Evolutionary conservation across 2,113 vertebrate species (phyloP), one percentile per base, ranked within the genome.

Genomic region (Zosterops lateralis): DNA sequence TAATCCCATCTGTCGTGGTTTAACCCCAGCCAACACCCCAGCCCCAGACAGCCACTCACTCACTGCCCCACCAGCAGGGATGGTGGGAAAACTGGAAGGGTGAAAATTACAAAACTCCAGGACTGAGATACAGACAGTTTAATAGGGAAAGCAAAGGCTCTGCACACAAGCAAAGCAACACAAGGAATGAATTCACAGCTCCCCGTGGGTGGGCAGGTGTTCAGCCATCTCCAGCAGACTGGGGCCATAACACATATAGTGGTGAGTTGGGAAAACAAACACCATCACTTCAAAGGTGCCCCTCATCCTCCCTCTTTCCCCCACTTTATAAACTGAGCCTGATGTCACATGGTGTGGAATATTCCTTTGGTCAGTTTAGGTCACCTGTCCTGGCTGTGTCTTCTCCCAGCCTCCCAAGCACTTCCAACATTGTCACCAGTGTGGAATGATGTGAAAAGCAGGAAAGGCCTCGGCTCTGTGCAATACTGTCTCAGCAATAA

Each of bases 381-480:
- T 48, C 17, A 40, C 21, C 64, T 48, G 28, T 48, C 6, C 26
- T 10, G 20, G 24, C 5, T 36, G 26, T 24, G 50, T 36, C 50
- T 15, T 5, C 20, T 45, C 26, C 16, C 16, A 45, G 0, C 12
- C 7, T 47, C 20, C 40, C 42, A 25, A 1, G 17, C 7, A 56
- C 4, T 17, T 6, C 20, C 22, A 8, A 4, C 8, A 2, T 6
- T 3, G 1, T 36, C n/a, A 56, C 51, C 20, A 32, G 12, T 3
- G 4, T 19, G 16, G 47, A 48, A 3, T 8, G 0, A 4, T 10
- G 21, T 12, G 28, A 32, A 57, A 32, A 38, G 6, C n/a, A 67
- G 21, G 9, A 48, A 48, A 21, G 14, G 3, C 40, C 10, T 20
- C 32, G 42, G 16, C 8, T 47, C 17, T 26, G 7, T 80, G 62